Evolutionary conservation across 1,140 invertebrate species (phyloP).

Genomic region (Drosophila littoralis): DNA sequence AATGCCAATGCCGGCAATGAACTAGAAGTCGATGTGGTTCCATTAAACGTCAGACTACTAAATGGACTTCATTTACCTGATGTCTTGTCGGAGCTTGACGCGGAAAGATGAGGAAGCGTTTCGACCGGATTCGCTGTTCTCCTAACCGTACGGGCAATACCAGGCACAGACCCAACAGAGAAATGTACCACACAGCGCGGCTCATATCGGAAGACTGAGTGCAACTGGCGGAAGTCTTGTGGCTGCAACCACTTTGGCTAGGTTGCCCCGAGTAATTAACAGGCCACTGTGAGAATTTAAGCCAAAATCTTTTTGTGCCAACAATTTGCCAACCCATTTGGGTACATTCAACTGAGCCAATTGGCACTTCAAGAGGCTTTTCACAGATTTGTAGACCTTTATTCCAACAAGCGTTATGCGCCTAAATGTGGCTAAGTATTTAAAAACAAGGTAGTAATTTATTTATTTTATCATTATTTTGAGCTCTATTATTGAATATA

Average conservation of each 20-base stretch:
- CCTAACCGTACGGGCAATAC: not conserved
- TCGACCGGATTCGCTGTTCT: constrained; percentile 5
- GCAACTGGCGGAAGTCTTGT: not conserved
- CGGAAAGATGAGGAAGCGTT: constrained; percentile 66
- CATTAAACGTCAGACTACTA: not conserved
- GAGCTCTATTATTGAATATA: too few species aligned
- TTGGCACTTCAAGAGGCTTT: constrained; percentile 9
- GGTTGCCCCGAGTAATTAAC: constrained; percentile 28
- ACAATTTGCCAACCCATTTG: constrained; percentile 1
- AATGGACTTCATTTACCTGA: constrained; percentile 40
- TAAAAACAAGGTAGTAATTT: too few species aligned
- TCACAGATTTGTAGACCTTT: not conserved
- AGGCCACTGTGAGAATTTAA: constrained; percentile 1
- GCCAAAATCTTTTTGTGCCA: not conserved
- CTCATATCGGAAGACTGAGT: constrained; percentile 16
- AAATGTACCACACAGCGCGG: constrained; percentile 14
- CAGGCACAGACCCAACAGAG: constrained; percentile 12
- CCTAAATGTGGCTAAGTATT: too few species aligned
- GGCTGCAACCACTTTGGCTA: not conserved
- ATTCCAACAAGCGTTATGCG: too few species aligned
- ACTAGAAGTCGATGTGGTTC: constrained; percentile 28
- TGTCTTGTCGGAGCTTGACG: constrained; percentile 64
- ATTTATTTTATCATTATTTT: too few species aligned
- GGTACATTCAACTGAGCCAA: constrained; percentile 1
- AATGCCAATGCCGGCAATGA: constrained; percentile 74